Percentiles rank a stretch among this genome's conserved stretches.
Conservation (phyloP, 2,113 vertebrate genomes). For the Pollachius pollachius region DNA sequence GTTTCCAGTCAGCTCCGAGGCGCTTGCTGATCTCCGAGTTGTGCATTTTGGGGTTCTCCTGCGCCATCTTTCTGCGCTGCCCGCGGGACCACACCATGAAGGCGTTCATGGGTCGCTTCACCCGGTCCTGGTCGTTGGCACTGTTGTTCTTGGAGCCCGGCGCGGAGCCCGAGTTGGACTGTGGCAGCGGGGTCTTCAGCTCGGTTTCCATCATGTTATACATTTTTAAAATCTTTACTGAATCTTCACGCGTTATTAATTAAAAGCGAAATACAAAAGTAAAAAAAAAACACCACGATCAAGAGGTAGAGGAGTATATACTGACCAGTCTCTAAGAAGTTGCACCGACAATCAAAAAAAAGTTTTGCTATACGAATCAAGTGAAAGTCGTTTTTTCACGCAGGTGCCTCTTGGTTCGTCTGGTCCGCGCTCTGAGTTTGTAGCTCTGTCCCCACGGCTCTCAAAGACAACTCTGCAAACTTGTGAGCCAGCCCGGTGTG, state of each 20-base stretch:
- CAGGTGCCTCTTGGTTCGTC: constrained; percentile 48
- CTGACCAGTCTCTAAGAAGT: constrained; percentile 45
- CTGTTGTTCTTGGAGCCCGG: constrained; percentile 69
- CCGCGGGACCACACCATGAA: constrained; percentile 99
- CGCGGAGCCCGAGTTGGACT: constrained; percentile 76
- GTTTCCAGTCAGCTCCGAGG: constrained; percentile 96
- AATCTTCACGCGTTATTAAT: constrained; percentile 28
- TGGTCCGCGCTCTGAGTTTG: constrained; percentile 26
- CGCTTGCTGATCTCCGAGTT: constrained; percentile 99
- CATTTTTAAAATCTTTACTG: constrained; percentile 67
- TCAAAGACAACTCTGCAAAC: constrained; percentile 74
- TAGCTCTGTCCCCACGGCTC: constrained; percentile 42
- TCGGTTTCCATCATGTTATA: constrained; percentile 96
- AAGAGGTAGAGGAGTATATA: constrained; percentile 49
- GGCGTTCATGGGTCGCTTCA: constrained; percentile 97
- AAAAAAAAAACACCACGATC: constrained; percentile 27
- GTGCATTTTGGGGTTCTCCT: constrained; percentile 99
- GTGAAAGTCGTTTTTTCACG: constrained; percentile 24
- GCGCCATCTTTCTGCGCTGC: constrained; percentile 96
- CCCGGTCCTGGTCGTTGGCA: constrained; percentile 87
- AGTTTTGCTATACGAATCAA: constrained; percentile 9
- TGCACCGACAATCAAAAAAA: constrained; percentile 29
- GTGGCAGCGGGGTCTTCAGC: constrained; percentile 84
- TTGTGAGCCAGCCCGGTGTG: constrained; percentile 70
- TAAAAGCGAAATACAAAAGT: neutral